A percentile compares a stretch with the other conserved stretches of the same genome.
Evolutionary conservation across 2,888 invertebrate genomes (phyloP).

Genomic region (Sesia apiformis): DNA sequence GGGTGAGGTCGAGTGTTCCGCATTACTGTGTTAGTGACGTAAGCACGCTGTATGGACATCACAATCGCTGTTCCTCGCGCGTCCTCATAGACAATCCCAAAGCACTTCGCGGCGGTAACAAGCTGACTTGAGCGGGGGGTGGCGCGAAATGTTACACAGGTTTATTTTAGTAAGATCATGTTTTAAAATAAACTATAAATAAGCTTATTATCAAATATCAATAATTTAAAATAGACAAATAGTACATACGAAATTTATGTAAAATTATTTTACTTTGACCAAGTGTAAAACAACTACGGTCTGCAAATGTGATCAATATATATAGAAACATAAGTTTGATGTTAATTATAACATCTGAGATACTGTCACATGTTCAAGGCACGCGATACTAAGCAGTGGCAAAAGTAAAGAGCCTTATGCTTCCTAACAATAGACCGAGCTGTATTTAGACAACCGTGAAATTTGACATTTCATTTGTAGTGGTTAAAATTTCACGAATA

Average conservation of each 20-base stretch:
- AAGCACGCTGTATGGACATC: conserved; percentile 44
- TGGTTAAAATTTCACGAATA: too few relatives aligned
- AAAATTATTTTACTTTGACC: background rate
- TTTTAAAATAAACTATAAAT: background rate
- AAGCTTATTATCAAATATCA: too few relatives aligned
- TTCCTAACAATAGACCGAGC: too few relatives aligned
- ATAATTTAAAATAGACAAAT: background rate
- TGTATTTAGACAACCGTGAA: too few relatives aligned
- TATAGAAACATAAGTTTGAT: too few relatives aligned
- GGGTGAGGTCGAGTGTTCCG: background rate
- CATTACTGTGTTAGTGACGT: conserved; percentile 9
- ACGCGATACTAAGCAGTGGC: too few relatives aligned
- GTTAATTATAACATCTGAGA: too few relatives aligned
- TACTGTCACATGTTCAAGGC: too few relatives aligned
- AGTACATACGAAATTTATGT: background rate
- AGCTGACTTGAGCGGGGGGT: conserved; percentile 17
- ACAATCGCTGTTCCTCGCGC: conserved; percentile 49
- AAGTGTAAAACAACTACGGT: background rate
- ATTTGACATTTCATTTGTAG: too few relatives aligned
- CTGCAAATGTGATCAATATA: too few relatives aligned
- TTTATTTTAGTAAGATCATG: background rate
- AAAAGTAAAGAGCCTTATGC: too few relatives aligned
- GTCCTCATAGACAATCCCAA: conserved; percentile 57
- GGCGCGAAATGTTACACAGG: conserved; percentile 22
- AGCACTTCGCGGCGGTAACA: conserved; percentile 23